Conservation (phyloP, 2,797 vertebrate genomes). For the Cetoscarus ocellatus region DNA sequence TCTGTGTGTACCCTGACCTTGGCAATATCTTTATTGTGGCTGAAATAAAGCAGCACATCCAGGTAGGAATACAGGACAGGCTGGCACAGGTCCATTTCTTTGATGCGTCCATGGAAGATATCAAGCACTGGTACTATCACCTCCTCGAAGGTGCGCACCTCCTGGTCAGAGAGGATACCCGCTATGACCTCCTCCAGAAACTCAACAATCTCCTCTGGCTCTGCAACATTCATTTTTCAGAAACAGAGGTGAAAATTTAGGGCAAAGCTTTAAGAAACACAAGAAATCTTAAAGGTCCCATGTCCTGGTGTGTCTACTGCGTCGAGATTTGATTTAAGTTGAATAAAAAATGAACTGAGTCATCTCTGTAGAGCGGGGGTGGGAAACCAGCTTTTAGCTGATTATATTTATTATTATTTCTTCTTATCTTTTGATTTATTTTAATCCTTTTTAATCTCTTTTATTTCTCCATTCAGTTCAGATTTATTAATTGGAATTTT, state of each 20-base stretch:
- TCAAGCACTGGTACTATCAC: conserved; percentile 95
- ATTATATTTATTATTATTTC: no score
- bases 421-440: no score
- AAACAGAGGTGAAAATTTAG: conserved; percentile 8
- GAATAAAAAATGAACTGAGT: no score
- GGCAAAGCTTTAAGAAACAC: not conserved
- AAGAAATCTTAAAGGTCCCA: no score
- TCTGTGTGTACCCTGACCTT: conserved; percentile 82
- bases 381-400: no score
- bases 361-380: no score
- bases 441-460: no score
- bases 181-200: conserved; percentile 94
- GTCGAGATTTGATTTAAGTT: no score
- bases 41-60: conserved; percentile 95
- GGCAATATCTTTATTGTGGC: conserved; percentile 92
- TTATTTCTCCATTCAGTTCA: no score
- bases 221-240: conserved; percentile 73
- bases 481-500: no score
- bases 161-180: conserved; percentile 90
- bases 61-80: conserved; percentile 92
- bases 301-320: no score
- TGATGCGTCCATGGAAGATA: conserved; percentile 90
- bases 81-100: conserved; percentile 96
- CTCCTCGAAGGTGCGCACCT: conserved; percentile 95
- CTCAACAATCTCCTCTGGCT: conserved; percentile 91